Evolutionary conservation across 2,797 vertebrate genomes (phyloP).

Genomic region (Todus mexicanus): DNA sequence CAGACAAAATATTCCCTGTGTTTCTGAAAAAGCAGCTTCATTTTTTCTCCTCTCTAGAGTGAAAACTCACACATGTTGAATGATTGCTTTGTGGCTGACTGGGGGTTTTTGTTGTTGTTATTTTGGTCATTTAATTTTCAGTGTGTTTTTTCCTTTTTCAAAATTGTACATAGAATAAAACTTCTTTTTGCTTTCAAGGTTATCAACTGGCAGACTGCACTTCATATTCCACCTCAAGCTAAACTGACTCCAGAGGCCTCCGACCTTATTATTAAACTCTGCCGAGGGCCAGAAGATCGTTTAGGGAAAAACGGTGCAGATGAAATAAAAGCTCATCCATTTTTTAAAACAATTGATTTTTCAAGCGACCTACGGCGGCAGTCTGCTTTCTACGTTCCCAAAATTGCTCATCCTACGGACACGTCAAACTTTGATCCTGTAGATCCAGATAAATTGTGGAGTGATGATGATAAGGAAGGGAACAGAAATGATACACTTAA

Average conservation of each 20-base stretch:
- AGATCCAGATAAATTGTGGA: slow-evolving; percentile 95
- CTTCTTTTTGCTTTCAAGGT: slow-evolving; percentile 78
- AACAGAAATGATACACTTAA: slow-evolving; percentile 91
- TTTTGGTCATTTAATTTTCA: neutral
- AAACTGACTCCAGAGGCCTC: slow-evolving; percentile 93
- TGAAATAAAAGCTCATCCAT: slow-evolving; percentile 95
- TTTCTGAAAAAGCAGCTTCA: neutral
- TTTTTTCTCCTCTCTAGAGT: neutral
- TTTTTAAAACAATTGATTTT: slow-evolving; percentile 91
- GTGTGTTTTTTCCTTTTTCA: neutral
- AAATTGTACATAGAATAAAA: neutral
- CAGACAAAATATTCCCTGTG: neutral
- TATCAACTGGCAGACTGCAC: slow-evolving; percentile 93
- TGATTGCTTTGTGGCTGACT: neutral
- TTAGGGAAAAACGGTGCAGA: slow-evolving; percentile 92
- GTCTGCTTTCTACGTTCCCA: slow-evolving; percentile 90
- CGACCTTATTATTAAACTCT: slow-evolving; percentile 92
- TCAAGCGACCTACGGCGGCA: slow-evolving; percentile 91
- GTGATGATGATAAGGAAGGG: slow-evolving; percentile 84
- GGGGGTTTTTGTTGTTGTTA: neutral
- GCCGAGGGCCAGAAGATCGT: slow-evolving; percentile 92
- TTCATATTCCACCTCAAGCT: slow-evolving; percentile 90
- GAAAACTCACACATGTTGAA: neutral
- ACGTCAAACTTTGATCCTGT: slow-evolving; percentile 98
- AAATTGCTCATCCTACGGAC: slow-evolving; percentile 93